phyloP scores from a whole-genome alignment of 1,140 invertebrate species.

The Anagrus nilaparvatae region DNA sequence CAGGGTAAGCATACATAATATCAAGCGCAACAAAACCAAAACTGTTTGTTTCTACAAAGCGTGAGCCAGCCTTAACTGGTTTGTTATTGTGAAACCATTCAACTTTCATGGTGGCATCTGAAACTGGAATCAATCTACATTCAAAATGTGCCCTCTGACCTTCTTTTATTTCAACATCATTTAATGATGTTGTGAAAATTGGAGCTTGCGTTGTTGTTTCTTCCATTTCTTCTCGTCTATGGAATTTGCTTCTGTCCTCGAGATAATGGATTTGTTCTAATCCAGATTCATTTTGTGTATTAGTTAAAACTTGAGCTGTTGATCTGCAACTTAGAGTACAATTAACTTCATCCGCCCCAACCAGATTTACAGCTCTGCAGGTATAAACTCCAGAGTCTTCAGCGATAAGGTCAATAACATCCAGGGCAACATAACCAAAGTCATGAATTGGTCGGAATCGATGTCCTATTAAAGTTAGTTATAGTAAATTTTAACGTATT shows the following conservation, averaged over 20 bases:
- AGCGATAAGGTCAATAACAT: slow-evolving; percentile 82
- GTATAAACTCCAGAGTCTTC: slow-evolving; percentile 93
- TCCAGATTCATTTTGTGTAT: slow-evolving; percentile 74
- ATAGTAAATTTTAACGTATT: slow-evolving; percentile 9
- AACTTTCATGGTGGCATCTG: slow-evolving; percentile 91
- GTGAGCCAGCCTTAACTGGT: slow-evolving; percentile 75
- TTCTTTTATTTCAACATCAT: slow-evolving; percentile 87
- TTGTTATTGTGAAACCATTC: slow-evolving; percentile 96
- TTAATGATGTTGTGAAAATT: slow-evolving; percentile 81
- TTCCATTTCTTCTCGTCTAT: slow-evolving; percentile 61
- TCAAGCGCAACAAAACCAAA: slow-evolving; percentile 91
- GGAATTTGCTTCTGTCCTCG: slow-evolving; percentile 71
- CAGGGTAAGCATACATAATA: slow-evolving; percentile 82
- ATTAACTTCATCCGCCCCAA: slow-evolving; percentile 76
- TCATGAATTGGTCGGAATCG: slow-evolving; percentile 91
- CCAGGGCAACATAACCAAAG: slow-evolving; percentile 88
- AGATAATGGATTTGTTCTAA: slow-evolving; percentile 79
- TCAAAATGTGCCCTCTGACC: slow-evolving; percentile 94
- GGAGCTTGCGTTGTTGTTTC: slow-evolving; percentile 80
- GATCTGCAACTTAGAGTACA: slow-evolving; percentile 62
- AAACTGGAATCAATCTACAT: slow-evolving; percentile 88
- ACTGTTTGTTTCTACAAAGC: slow-evolving; percentile 86
- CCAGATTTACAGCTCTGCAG: slow-evolving; percentile 79
- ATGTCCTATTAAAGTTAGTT: slow-evolving; percentile 49
- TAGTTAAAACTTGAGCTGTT: slow-evolving; percentile 67